Evolutionary conservation across 37 sponge, comb jelly and placozoan genomes (phyloP), one percentile per base, ranked within the genome.

Genomic region (Aplysina aerophoba): DNA sequence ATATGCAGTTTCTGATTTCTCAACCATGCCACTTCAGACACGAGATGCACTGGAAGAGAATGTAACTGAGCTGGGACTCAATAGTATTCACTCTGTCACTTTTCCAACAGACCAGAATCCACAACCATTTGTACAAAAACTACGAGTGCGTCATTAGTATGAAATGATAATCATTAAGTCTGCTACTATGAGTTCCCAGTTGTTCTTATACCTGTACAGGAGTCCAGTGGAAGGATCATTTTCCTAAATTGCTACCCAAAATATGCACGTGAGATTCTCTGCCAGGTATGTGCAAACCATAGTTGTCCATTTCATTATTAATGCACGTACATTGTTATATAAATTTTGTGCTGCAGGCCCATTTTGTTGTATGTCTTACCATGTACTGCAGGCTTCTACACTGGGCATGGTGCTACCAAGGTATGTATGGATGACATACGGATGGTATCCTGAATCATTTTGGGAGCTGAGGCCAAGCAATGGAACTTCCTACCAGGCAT

Each of bases 401-500:
- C 55, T 82, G 22, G 92, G 88, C 25, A 72, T 87, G 88, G 85
- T 88, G 8, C 31, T 14, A 17, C 16, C 30, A 12, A 63, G 80
- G 68, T 92, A 92, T 61, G 67, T 59, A 0, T 92, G 90, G 89
- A 36, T 92, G 0, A 24, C 55, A 6, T 86, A 38, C 86, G 84
- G 79, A 58, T 92, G 89, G 93, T 92, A 89, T 60, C 55, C 64
- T 13, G 67, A 83, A 0, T 16, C 65, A 16, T 92, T 90, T 86
- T 92, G 93, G 93, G 30, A 16, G 30, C 20, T 5, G 0, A 59
- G 19, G 17, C 20, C 15, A 11, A 38, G 55, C 15, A 44, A 41
- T 50, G 50, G 50, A 8, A 6, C 19, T 14, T 1, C 54, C 8
- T 91, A 91, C 39, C 38, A 61, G 3, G 73, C 84, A 37, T 24